A percentile compares a stretch with the other conserved stretches of the same genome.
Conservation (phyloP, 1,140 invertebrate genomes). For the Heliconius melpomene region DNA sequence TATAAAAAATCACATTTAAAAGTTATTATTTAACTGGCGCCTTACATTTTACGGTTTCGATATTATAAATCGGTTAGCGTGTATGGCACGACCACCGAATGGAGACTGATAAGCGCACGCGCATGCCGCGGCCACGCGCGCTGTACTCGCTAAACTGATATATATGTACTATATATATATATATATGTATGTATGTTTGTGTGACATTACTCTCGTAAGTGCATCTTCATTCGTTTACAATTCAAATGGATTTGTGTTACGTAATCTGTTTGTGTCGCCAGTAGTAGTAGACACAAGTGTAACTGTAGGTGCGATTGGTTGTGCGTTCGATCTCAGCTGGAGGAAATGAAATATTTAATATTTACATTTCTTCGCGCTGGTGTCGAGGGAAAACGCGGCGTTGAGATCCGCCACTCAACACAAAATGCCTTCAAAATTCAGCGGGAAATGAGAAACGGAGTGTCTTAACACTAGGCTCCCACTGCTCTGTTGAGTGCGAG, state of each 20-base stretch:
- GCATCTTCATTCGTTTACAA: slow-evolving; percentile 10
- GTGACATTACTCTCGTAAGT: neutral
- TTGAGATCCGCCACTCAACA: too few species aligned
- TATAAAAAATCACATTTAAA: neutral
- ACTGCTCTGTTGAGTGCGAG: too few species aligned
- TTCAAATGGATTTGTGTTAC: neutral
- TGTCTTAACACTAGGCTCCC: too few species aligned
- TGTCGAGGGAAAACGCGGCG: too few species aligned
- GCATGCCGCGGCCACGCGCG: slow-evolving; percentile 50
- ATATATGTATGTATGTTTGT: neutral
- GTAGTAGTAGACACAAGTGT: too few species aligned
- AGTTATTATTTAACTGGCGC: neutral
- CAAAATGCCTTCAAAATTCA: too few species aligned
- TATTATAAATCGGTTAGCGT: slow-evolving; percentile 30
- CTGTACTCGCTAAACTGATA: slow-evolving; percentile 26
- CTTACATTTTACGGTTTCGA: slow-evolving; percentile 17
- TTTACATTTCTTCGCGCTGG: too few species aligned
- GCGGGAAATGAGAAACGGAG: too few species aligned
- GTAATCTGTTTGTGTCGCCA: neutral
- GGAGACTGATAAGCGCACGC: slow-evolving; percentile 65
- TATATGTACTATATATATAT: neutral
- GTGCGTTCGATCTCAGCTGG: too few species aligned
- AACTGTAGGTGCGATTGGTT: too few species aligned
- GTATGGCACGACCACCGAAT: slow-evolving; percentile 48
- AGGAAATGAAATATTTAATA: too few species aligned